Evolutionary conservation across 2,113 vertebrate genomes (phyloP).

Genomic region (Prunella himalayana): DNA sequence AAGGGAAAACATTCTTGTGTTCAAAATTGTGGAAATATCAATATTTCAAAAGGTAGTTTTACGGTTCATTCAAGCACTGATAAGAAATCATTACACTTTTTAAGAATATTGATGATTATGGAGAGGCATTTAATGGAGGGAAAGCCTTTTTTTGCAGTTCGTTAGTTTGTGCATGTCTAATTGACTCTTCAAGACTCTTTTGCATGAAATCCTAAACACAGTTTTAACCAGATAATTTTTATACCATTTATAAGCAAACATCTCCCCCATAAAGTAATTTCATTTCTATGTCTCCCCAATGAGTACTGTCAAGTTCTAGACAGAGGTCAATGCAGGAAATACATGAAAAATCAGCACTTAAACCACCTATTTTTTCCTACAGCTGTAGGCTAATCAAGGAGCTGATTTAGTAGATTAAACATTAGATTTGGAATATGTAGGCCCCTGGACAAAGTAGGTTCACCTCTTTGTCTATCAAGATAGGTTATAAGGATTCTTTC

Average conservation of each 20-base stretch:
- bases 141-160: conserved; percentile 72
- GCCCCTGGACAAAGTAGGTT: not conserved
- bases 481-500: not conserved
- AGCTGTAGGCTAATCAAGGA: not conserved
- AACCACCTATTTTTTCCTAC: not conserved
- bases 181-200: conserved; percentile 71
- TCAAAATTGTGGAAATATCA: conserved; percentile 80
- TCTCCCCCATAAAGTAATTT: not conserved
- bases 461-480: not conserved
- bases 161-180: conserved; percentile 76
- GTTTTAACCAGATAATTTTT: conserved; percentile 32
- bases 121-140: conserved; percentile 71
- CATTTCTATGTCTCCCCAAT: not conserved
- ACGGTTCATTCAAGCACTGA: conserved; percentile 76
- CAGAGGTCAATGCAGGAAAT: not conserved
- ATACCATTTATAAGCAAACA: not conserved
- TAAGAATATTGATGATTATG: conserved; percentile 72
- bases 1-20: conserved; percentile 63
- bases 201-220: conserved; percentile 70
- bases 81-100: conserved; percentile 80
- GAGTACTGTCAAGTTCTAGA: not conserved
- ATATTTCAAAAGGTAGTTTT: conserved; percentile 80
- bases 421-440: not conserved
- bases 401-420: not conserved
- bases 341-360: not conserved